Evolutionary conservation across 2,113 vertebrate species (phyloP), one percentile per base, ranked within the genome.

Genomic region (Chelonoidis abingdonii): DNA sequence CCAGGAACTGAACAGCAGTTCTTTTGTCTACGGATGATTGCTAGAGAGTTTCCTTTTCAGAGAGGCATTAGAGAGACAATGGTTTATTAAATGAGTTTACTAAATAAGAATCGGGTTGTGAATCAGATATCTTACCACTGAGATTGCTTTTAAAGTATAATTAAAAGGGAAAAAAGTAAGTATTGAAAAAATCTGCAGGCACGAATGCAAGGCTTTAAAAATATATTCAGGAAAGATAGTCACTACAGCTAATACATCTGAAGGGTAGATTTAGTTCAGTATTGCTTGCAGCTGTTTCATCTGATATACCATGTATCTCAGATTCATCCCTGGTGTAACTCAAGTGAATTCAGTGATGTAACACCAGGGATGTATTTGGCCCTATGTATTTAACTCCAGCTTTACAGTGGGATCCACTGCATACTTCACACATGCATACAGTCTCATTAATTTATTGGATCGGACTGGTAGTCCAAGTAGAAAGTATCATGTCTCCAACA

Each of bases 1-100:
- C 47, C 92, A 85, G 27, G 24, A 95, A 90, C 35, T 50, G 84
- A 97, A 89, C 16, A 88, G 53, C 59, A 89, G 56, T 82, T 96
- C 72, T 80, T 80, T 93, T 88, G 81, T 96, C 88, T 85, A 25
- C 62, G 54, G 76, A 80, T 52, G 87, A 92, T 86, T 86, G 75
- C 75, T 84, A 47, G 78, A 85, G 88, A 93, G n/a, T 21, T 50
- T 83, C 86, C 93, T 88, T 89, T 95, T 92, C 56, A 86, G 65
- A 91, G 91, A 89, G 49, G 56, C 25, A 54, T 91, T 85, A 91
- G 65, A 84, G 69, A 89, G 57, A 94, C 84, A 78, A 84, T 94
- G 29, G 80, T 78, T 94, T 59, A 56, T 88, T 57, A 83, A 94
- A 83, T 80, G 81, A 16, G 27, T 31, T 92, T 92, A 47, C 62